Percentiles rank a stretch among this genome's conserved stretches.
These are phyloP conservation scores for Meriones unguiculatus DNA, from an alignment of 2,113 vertebrate genomes.

Conservation along the genomic window DNA sequence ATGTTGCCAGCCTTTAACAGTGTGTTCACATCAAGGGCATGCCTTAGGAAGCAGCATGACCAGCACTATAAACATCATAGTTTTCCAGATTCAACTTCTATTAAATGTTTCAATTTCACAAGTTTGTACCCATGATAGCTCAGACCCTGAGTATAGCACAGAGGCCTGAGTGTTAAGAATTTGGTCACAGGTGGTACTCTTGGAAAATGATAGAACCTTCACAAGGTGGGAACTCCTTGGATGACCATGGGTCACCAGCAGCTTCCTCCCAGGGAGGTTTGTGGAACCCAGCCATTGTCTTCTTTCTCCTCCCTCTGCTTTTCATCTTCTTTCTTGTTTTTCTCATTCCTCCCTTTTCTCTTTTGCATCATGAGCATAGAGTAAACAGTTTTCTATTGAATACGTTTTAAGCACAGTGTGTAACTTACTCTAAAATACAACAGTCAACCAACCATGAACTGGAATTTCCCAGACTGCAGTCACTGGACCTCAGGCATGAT, in stretches of 20 bases:
- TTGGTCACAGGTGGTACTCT: rapidly evolving
- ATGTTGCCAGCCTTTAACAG: neutral
- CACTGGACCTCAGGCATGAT: neutral
- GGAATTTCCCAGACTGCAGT: neutral
- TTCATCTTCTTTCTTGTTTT: neutral
- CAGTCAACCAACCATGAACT: neutral
- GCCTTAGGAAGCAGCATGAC: neutral
- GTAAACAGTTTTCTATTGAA: neutral
- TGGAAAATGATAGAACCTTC: too few species aligned
- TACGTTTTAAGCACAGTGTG: neutral
- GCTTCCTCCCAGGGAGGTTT: neutral
- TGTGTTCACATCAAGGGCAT: neutral
- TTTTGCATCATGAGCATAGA: neutral
- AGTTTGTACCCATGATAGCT: neutral
- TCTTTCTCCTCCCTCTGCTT: neutral
- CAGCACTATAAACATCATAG: too few species aligned
- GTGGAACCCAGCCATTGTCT: too few species aligned
- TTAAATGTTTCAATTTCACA: neutral
- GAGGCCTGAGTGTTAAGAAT: rapidly evolving
- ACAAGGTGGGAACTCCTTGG: neutral
- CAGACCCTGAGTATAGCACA: neutral
- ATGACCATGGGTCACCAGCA: neutral
- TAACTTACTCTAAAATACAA: neutral
- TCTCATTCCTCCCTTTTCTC: neutral
- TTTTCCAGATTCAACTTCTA: neutral